phyloP scores from a whole-genome alignment of 1,140 invertebrate species.

The Drosophila prosaltans region DNA sequence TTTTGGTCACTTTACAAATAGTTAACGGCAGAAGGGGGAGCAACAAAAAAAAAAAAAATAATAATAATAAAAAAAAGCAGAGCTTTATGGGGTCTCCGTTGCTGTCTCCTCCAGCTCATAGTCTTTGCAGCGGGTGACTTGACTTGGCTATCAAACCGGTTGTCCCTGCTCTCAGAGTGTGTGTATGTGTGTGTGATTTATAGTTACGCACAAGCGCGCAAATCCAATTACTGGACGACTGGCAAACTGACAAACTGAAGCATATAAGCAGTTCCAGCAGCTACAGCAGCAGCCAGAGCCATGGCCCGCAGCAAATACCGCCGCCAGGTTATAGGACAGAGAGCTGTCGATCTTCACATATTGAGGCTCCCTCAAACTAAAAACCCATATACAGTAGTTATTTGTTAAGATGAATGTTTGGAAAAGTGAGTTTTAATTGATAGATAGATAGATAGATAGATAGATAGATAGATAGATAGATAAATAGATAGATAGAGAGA shows the following conservation, averaged over 20 bases:
- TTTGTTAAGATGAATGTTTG: not conserved
- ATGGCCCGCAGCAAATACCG: slow-evolving; percentile 66
- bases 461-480: too few relatives aligned
- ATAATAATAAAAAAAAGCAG: slow-evolving; percentile 52
- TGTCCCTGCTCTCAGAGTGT: slow-evolving; percentile 49
- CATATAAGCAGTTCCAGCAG: slow-evolving; percentile 8
- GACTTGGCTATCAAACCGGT: slow-evolving; percentile 80
- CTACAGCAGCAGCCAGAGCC: slow-evolving; percentile 22
- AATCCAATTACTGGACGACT: slow-evolving; percentile 73
- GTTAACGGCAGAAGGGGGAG: slow-evolving; percentile 39
- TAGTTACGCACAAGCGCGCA: slow-evolving; percentile 80
- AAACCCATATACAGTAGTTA: slow-evolving; percentile 43
- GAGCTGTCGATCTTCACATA: slow-evolving; percentile 41
- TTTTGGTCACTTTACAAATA: slow-evolving; percentile 79
- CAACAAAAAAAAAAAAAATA: too few relatives aligned
- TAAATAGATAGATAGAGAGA: too few relatives aligned
- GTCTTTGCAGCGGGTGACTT: slow-evolving; percentile 75
- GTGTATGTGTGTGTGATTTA: slow-evolving; percentile 60
- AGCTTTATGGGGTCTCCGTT: slow-evolving; percentile 62
- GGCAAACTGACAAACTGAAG: slow-evolving; percentile 49
- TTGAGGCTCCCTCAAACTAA: slow-evolving; percentile 33
- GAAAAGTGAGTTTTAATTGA: too few relatives aligned
- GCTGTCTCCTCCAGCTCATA: slow-evolving; percentile 19
- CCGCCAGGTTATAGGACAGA: slow-evolving; percentile 59
- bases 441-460: too few relatives aligned